Percentiles rank a stretch among this genome's conserved stretches.
These are phyloP conservation scores for Scopus umbretta DNA, from an alignment of 2,113 vertebrate genomes.

Conservation along the genomic window DNA sequence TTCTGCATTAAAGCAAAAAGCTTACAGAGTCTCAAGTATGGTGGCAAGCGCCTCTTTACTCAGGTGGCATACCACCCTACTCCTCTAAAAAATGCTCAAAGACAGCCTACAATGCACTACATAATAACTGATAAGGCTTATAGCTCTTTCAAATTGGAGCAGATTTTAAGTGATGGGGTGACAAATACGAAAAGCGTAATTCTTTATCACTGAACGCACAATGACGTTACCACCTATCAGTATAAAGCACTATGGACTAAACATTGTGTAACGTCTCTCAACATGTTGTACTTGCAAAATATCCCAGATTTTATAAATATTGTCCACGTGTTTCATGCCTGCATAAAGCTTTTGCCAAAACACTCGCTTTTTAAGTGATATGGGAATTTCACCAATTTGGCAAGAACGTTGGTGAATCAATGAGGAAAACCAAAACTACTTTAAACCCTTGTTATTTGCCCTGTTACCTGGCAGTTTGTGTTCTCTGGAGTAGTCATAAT, in stretches of 20 bases:
- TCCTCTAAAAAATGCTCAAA: background rate
- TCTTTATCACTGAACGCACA: background rate
- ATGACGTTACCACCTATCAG: background rate
- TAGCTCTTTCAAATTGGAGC: background rate
- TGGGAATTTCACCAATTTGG: conserved; percentile 4
- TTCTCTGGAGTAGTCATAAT: background rate
- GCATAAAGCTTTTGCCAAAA: conserved; percentile 1
- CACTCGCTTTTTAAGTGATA: background rate
- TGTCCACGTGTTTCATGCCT: background rate
- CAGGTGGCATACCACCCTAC: background rate
- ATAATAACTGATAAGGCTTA: background rate
- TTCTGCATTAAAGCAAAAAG: background rate
- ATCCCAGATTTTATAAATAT: background rate
- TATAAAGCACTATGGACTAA: background rate
- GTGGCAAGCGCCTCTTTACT: background rate
- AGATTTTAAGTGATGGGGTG: background rate
- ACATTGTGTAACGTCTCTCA: background rate
- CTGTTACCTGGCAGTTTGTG: background rate
- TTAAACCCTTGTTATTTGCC: background rate
- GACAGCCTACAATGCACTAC: background rate
- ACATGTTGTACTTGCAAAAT: background rate
- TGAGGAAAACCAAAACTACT: background rate
- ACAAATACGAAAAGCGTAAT: background rate
- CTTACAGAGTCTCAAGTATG: background rate
- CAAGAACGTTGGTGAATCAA: conserved; percentile 16